Base-by-base conservation (phyloP, 2,113 vertebrate genomes). In the Chunga burmeisteri region DNA sequence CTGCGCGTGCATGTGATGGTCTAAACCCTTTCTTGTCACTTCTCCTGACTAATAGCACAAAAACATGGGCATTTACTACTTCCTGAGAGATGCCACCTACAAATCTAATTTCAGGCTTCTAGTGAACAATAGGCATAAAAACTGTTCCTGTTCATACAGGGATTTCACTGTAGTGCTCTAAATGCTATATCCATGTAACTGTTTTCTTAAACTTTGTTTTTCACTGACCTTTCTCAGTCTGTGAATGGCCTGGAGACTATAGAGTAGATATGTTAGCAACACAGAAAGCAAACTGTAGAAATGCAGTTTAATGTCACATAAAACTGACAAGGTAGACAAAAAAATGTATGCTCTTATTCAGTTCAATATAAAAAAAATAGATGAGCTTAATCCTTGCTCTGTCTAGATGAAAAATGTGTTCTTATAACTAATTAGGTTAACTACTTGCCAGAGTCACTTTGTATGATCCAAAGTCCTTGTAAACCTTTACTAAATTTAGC, bases 361-460 rank as follows among this genome's bases (percentile, higher is more conserved):
- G n/a, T 62, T 88, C 34, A 49, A 32, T 74, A 46, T 34, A 26
- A 58, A 59, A 89, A 59, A 71, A 67, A 66, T 5, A 92, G 38
- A 61, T 61, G n/a, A 89, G 15, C 23, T 90, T 80, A 85, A 87
- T 91, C 25, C 17, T 82, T 72, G 36, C 47, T 87, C 70, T 90
- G 67, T 83, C 79, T 63, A 38, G 50, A 49, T 8, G 30, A 73
- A 95, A 93, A 70, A 53, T 47, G 13, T 47, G 16, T 68, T 87
- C 63, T 77, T 85, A 55, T 71, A 91, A 89, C 88, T 88, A 92
- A 44, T 53, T 87, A 81, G 53, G 67, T 88, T 87, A 95, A 82
- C 56, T 85, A 50, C 74, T 90, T 92, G 36, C 62, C 32, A 50
- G 50, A 90, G 67, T 93, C 59, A 53, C n/a, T 94, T 75, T 72